Base-by-base conservation (phyloP, 2,888 invertebrate species). In the Oscheius sp. region DNA sequence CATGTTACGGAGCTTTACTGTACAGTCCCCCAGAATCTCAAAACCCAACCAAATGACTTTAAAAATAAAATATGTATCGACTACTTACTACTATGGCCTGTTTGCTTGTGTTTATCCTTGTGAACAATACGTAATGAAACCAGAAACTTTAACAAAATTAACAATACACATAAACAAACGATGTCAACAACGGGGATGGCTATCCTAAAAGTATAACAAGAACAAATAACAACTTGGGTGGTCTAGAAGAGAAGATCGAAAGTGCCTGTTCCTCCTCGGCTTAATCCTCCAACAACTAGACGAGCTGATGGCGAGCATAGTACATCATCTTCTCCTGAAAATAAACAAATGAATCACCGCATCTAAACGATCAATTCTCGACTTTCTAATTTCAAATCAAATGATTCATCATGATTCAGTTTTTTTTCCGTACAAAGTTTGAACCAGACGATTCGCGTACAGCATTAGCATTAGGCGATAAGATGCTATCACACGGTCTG, bases 271-370 rank as follows among this genome's bases (percentile, higher is more conserved):
- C 87, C 87, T 43, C 86, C 84, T 53, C 85, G 77, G 53, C 82
- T 81, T 43, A 86, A 69, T 45, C 83, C 79, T 2, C 87, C 87
- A 49, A 86, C 74, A 16, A 87, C 86, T 23, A 87, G 68, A 16
- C 87, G 82, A 9, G 87, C 74, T 12, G 87, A 88, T 5, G 87
- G 87, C n/a, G 85, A 86, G 49, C 74, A 78, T 45, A 87, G 76
- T 21, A 73, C 68, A 69, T 87, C 87, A 56, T 76, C 78, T 72
- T 87, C 85, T 43, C 85, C 87, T 87, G 77, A 63, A 86, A 81
- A 53, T 21, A 18, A 9, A 43, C 6, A 41, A 18, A 7, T 18
- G 45, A 45, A 16, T 49, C 49, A 49, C 35, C 9, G 9, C 3
- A 35, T 35, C 9, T 6, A 35, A 9, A 35, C 9, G 35, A 6